Conservation (phyloP, 1,140 invertebrate species). For the Caenorhabditis tropicalis region DNA sequence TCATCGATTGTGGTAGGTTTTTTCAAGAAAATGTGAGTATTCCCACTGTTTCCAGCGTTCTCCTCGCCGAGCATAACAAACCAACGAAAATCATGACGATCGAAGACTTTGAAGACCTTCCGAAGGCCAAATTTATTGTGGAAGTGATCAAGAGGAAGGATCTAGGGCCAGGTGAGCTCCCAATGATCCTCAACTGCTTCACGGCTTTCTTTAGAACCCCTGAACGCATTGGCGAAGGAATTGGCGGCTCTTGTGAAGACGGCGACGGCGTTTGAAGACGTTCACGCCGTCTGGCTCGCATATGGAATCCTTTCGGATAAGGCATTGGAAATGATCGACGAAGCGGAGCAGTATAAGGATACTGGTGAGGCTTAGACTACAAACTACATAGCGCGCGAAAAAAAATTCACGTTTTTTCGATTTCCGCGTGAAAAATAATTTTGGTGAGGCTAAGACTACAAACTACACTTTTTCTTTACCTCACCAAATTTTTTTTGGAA, state of each 20-base stretch:
- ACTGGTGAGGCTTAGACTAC: neutral
- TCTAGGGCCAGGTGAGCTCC: neutral
- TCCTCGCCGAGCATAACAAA: conserved; percentile 24
- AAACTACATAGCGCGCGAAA: too few species aligned
- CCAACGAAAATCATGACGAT: neutral
- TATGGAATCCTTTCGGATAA: neutral
- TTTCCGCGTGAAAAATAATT: neutral
- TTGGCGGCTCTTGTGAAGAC: neutral
- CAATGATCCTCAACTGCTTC: neutral
- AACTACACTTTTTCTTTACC: too few species aligned
- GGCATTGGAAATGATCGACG: neutral
- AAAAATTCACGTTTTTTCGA: too few species aligned
- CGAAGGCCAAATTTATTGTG: neutral
- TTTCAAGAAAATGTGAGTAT: neutral
- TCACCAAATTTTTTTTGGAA: too few species aligned
- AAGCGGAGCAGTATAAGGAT: neutral
- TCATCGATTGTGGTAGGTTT: neutral
- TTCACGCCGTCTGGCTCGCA: neutral
- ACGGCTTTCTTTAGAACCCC: neutral
- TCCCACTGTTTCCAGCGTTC: neutral
- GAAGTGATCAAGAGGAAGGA: neutral
- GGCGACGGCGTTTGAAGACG: neutral
- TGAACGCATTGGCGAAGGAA: neutral
- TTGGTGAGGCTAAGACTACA: too few species aligned
- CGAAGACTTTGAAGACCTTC: neutral